Conservation (phyloP, 2,888 invertebrate species). For the Xanthia icteritia region DNA sequence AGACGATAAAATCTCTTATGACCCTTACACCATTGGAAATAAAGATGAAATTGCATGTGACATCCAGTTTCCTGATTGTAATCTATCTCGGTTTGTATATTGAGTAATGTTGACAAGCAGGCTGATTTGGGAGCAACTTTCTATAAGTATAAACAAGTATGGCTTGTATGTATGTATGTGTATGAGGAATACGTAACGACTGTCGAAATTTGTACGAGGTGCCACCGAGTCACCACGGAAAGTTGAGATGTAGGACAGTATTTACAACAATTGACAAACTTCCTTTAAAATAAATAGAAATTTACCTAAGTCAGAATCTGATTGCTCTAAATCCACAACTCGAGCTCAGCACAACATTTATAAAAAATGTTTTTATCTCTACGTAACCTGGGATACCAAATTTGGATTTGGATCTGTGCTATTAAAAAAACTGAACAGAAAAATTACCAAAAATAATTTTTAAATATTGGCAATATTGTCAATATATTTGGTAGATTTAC, state of each 20-base stretch:
- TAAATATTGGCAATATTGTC: background rate
- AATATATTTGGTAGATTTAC: too few species aligned
- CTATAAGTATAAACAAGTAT: constrained; percentile 84
- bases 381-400: background rate
- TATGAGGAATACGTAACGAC: constrained; percentile 73
- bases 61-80: constrained; percentile 57
- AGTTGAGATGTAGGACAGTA: constrained; percentile 47
- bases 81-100: constrained; percentile 69
- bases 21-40: constrained; percentile 44
- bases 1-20: constrained; percentile 12
- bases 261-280: background rate
- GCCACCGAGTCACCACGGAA: constrained; percentile 43
- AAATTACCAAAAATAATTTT: background rate
- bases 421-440: background rate
- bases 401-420: background rate
- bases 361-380: background rate
- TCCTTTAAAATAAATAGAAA: background rate
- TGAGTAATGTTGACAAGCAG: constrained; percentile 85
- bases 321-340: background rate
- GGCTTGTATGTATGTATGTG: constrained; percentile 73
- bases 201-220: constrained; percentile 76
- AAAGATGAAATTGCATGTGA: constrained; percentile 58
- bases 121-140: constrained; percentile 87
- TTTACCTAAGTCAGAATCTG: background rate
- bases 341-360: background rate